phyloP scores from a whole-genome alignment of 1,140 invertebrate species.

The Drosophila micromelanica region DNA sequence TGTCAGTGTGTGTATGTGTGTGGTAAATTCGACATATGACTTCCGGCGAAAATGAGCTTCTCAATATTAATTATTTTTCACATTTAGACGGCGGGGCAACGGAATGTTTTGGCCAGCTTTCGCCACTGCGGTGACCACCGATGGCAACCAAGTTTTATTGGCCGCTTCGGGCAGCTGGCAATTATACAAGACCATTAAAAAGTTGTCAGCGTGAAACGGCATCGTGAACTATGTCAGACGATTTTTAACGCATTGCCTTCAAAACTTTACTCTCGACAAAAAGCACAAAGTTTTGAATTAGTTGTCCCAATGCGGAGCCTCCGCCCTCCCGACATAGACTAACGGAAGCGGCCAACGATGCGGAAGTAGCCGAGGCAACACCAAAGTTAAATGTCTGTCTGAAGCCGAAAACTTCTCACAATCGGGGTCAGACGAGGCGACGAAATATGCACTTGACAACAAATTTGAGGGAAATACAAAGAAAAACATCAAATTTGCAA shows the following conservation, averaged over 20 bases:
- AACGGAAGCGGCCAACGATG: constrained; percentile 7
- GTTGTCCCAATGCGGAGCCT: constrained; percentile 4
- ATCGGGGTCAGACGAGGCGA: background rate
- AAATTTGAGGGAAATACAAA: constrained; percentile 13
- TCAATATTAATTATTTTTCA: constrained; percentile 47
- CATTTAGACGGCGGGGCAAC: background rate
- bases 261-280: constrained; percentile 39
- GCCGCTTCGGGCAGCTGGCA: constrained; percentile 23
- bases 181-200: constrained; percentile 42
- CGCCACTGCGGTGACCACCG: background rate
- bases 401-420: background rate
- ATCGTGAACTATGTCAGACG: constrained; percentile 9
- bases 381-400: constrained; percentile 19
- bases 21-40: constrained; percentile 29
- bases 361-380: background rate
- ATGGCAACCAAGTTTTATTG: constrained; percentile 37
- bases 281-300: constrained; percentile 57
- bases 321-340: background rate
- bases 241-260: constrained; percentile 12
- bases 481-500: constrained; percentile 14
- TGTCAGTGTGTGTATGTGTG: background rate
- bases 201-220: constrained; percentile 28
- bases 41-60: constrained; percentile 22
- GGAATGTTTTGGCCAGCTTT: constrained; percentile 13
- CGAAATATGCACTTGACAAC: constrained; percentile 15